Base-by-base conservation (phyloP, 1,140 invertebrate genomes). In the Bilobella aurantiaca region DNA sequence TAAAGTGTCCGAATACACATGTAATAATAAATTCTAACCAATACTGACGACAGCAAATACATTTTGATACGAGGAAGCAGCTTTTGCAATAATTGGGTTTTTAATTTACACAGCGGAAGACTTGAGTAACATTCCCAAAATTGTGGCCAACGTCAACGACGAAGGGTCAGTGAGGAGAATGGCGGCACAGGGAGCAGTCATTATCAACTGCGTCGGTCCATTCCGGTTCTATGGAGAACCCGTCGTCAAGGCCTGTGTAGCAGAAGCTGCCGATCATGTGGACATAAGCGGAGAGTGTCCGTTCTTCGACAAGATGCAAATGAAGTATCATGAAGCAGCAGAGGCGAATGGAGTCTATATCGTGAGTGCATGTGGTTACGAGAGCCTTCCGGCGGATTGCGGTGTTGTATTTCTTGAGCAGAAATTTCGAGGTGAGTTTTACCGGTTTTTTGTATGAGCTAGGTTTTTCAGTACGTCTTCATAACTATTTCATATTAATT, bases 341-440 rank as follows among this genome's bases (percentile, higher is more conserved):
- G 77, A 84, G 74, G 84, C 91, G 63, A 86, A 86, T n/a, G 86
- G 82, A 27, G 80, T 93, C 0, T 94, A 90, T 74, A 79, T 96
- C 3, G 78, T 97, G 12, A 90, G 88, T 71, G 87, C 91, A n/a
- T 96, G 92, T 79, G 94, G 93, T 1, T 90, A 93, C 75, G 93
- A 95, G 73, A 85, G 84, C 66, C 87, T 97, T 70, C 93, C 93
- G 2, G 82, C 83, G 53, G 94, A 97, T 75, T 79, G 93, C 75
- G 94, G 94, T 2, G 75, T 88, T 1, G 74, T 87, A 12, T 92
- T 82, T 74, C 75, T 90, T 1, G 81, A 88, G 72, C 76, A 90
- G 68, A 81, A 89, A 66, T 93, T 91, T 74, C 76, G 82, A 67
- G 89, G 88, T 79, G 75, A 42, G 18, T 42, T n/a, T n/a, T n/a